Evolutionary conservation across 2,797 vertebrate genomes (phyloP).

Genomic region (Prunella strophiata): DNA sequence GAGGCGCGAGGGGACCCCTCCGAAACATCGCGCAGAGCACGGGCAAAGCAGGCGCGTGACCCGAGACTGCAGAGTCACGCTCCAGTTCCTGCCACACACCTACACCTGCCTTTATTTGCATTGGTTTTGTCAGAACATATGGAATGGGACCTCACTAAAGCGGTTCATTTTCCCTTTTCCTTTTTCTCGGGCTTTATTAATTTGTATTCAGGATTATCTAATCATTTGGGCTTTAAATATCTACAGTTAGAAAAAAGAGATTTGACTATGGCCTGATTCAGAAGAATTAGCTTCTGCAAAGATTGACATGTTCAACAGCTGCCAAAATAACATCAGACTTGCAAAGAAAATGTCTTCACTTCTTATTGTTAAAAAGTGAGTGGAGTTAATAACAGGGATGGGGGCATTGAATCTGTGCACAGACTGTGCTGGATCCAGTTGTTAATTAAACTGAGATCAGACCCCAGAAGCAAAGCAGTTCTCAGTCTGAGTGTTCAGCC

Average conservation of each 20-base stretch:
- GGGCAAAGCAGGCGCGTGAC: not conserved
- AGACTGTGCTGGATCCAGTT: not conserved
- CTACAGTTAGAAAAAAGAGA: not conserved
- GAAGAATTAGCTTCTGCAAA: not conserved
- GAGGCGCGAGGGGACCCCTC: not conserved
- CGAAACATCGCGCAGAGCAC: accelerated
- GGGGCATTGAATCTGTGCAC: not conserved
- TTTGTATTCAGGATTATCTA: conserved; percentile 19
- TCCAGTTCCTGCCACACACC: not conserved
- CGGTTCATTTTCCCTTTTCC: not conserved
- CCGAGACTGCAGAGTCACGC: not conserved
- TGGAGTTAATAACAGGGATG: not conserved
- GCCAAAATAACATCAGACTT: not conserved
- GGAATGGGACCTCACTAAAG: not conserved
- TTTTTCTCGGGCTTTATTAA: not conserved
- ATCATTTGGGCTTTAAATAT: conserved; percentile 20
- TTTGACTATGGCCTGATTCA: not conserved
- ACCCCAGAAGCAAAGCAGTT: not conserved
- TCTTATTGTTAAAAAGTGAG: not conserved
- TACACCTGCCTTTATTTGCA: not conserved
- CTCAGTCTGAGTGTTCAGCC: not conserved
- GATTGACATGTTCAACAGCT: conserved; percentile 12
- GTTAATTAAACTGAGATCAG: not conserved
- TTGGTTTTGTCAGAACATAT: conserved; percentile 9
- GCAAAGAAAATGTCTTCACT: not conserved